phyloP scores from a whole-genome alignment of 1,140 invertebrate genomes.

The Leptinotarsa texana region DNA sequence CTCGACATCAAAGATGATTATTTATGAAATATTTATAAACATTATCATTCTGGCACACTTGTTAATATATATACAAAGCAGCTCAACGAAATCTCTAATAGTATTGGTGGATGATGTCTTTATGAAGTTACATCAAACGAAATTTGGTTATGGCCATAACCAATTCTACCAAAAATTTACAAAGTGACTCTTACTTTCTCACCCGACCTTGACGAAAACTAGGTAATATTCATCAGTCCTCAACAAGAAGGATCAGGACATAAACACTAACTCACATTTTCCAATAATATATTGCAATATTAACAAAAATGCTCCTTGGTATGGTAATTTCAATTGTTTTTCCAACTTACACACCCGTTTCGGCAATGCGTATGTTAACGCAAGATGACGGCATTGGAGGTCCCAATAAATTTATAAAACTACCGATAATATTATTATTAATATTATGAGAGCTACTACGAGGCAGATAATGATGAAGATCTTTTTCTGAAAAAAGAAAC shows the following conservation, averaged over 20 bases:
- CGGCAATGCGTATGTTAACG: not conserved
- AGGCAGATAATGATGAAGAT: slow-evolving; percentile 82
- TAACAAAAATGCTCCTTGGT: not conserved
- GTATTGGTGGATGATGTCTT: not conserved
- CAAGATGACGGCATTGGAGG: slow-evolving; percentile 4
- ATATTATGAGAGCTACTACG: slow-evolving; percentile 72
- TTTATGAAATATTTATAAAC: not conserved
- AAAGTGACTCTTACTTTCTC: not conserved
- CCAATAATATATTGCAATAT: slow-evolving; percentile 13
- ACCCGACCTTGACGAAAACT: not conserved
- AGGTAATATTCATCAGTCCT: too few relatives aligned
- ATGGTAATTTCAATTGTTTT: not conserved
- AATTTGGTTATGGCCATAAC: not conserved
- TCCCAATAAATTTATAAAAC: slow-evolving; percentile 2
- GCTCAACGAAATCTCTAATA: slow-evolving; percentile 2
- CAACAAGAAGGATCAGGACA: not conserved
- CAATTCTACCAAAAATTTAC: not conserved
- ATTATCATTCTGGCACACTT: not conserved
- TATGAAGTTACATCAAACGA: not conserved
- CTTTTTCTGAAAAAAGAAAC: slow-evolving; percentile 83
- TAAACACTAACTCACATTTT: not conserved
- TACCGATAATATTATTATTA: slow-evolving; percentile 68
- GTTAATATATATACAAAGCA: not conserved
- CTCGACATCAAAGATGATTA: not conserved
- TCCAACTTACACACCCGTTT: slow-evolving; percentile 25